Base-by-base conservation (phyloP, 2,797 vertebrate species). In the Saguinus oedipus region DNA sequence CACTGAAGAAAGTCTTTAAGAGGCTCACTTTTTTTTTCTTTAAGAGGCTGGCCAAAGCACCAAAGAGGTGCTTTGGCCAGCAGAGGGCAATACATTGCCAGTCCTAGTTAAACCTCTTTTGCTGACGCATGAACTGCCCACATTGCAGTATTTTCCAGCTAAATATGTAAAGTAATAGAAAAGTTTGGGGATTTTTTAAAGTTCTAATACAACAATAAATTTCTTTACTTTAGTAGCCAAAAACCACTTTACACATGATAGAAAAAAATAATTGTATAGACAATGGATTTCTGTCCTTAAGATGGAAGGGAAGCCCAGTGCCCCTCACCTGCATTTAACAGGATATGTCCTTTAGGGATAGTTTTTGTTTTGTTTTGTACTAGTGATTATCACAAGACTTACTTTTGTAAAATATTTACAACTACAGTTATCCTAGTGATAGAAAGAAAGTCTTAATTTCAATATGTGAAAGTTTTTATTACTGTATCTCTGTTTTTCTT, bases 61-160 rank as follows among this genome's bases (percentile, higher is more conserved):
- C 44, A 44, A 44, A 44, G 44, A 44, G 30, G 59, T 39, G 22
- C 87, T 85, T 53, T 95, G 87, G 83, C 97, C 98, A 86, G 97
- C 82, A 98, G 98, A 97, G 97, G 98, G 98, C 97, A 97, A 36
- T 95, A 61, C 96, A 39, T 93, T 74, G 95, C 97, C 79, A 82
- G 82, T 39, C 68, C 76, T 94, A 14, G 36, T 80, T 75, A 96
- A 93, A 80, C 61, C 27, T 76, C 53, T 90, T 57, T 42, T 92
- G 17, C 57, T 78, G 44, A 76, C 57, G 26, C 39, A 22, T 36
- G 19, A 87, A 10, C 64, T 55, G 85, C 72, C 57, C 2, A 15
- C 11, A 0, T 85, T 88, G 70, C 75, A 48, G 30, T 90, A 15
- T 90, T 88, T 92, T 90, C 92, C 27, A 91, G 11, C 50, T 75